Evolutionary conservation across 2,113 vertebrate species (phyloP).

Genomic region (Symphodus melops): DNA sequence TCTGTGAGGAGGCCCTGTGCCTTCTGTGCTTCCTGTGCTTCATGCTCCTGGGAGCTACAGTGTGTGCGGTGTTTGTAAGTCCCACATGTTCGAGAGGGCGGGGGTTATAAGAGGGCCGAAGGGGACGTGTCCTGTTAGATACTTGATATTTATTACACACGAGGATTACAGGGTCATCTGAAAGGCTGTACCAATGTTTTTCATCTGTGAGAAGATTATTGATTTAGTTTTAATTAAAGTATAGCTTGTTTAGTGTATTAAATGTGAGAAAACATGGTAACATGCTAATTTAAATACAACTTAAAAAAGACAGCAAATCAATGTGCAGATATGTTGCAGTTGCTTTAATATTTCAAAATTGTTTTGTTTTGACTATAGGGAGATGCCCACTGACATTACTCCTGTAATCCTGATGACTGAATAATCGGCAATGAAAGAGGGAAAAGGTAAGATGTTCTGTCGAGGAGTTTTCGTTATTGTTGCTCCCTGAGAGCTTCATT

Average conservation of each 20-base stretch:
- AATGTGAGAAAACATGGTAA: too few relatives aligned
- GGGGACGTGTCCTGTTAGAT: too few relatives aligned
- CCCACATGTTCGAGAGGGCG: background rate
- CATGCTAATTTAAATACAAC: too few relatives aligned
- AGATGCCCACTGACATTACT: conserved; percentile 4
- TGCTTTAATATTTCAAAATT: background rate
- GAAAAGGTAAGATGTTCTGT: conserved; percentile 58
- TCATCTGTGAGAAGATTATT: too few relatives aligned
- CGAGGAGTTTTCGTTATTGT: background rate
- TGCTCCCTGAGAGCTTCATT: too few relatives aligned
- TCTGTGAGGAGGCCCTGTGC: conserved; percentile 17
- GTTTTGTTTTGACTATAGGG: conserved; percentile 34
- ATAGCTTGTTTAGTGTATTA: too few relatives aligned
- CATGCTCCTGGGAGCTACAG: conserved; percentile 6
- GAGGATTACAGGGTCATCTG: too few relatives aligned
- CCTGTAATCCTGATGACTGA: conserved; percentile 16
- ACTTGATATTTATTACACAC: too few relatives aligned
- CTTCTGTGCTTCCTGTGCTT: conserved; percentile 23
- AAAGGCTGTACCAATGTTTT: too few relatives aligned
- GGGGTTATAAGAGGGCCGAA: background rate
- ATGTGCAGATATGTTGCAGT: background rate
- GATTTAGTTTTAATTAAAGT: too few relatives aligned
- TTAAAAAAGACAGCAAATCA: background rate
- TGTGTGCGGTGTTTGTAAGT: conserved; percentile 26
- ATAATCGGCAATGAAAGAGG: conserved; percentile 63